Evolutionary conservation across 2,888 invertebrate species (phyloP), one percentile per base, ranked within the genome.

Genomic region (Exocentrus adspersus): DNA sequence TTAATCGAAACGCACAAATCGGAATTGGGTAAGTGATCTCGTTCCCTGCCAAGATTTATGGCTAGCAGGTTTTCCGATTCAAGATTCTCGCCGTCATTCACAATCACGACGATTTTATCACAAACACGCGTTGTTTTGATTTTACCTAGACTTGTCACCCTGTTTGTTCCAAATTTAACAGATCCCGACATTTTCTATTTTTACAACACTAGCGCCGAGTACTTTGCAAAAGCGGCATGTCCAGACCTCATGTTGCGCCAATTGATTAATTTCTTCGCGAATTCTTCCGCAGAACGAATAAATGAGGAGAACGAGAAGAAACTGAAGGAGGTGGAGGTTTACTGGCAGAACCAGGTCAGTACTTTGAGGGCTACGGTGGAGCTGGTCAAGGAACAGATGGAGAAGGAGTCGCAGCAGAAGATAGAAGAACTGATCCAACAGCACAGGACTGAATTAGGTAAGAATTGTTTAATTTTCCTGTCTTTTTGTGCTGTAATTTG

Each of bases 361-460:
- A 79, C 81, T n/a, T 78, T 84, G 20, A 75, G 83, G 53, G 75
- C 82, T 0, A 83, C 82, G 5, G 72, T 85, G 50, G 84, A 85
- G 69, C 71, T 80, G 53, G 83, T 84, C 2, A 85, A 84, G 72
- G 84, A 84, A 72, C 84, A 85, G 74, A 81, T 85, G 81, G 84
- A 84, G 68, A 77, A 79, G 53, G 85, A 85, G 66, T 78, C 83
- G 3, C 82, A 84, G 69, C 79, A 82, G 61, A 81, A 82, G 73
- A 74, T 85, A 43, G 80, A 85, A 70, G 70, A 68, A 19, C 73
- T 85, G 7, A 87, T 88, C 65, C 86, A 87, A 51, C 85, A 88
- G 73, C 89, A 90, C 79, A 82, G 86, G 67, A 79, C 81, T 60
- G 87, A 89, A 78, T 85, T 89, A 85, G 89, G 89, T 89, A 78